Evolutionary conservation across 2,797 vertebrate species (phyloP).

Genomic region (Ciconia nigra): DNA sequence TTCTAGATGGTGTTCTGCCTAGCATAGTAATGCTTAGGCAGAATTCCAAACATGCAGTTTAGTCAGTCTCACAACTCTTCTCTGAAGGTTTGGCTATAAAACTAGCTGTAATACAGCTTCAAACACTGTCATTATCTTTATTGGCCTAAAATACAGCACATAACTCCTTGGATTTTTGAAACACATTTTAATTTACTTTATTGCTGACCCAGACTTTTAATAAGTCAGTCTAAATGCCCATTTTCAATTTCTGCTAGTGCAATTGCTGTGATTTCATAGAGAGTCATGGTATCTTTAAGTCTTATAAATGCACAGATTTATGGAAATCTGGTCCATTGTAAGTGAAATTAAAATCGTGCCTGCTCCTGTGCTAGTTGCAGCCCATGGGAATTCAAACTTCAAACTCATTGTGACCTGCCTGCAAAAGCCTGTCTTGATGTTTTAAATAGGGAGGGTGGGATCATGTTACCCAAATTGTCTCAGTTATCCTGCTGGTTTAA

Average conservation of each 20-base stretch:
- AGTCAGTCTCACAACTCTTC: neutral
- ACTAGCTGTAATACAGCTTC: neutral
- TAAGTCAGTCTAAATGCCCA: neutral
- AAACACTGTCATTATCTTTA: neutral
- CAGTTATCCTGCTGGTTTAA: neutral
- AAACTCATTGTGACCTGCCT: neutral
- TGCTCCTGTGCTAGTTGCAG: neutral
- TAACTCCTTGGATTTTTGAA: neutral
- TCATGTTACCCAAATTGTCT: neutral
- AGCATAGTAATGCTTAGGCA: neutral
- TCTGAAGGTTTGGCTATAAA: neutral
- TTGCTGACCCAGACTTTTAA: neutral
- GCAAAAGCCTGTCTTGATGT: neutral
- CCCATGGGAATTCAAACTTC: neutral
- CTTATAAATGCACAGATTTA: neutral
- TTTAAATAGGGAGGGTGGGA: neutral
- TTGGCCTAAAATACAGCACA: neutral
- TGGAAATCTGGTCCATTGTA: neutral
- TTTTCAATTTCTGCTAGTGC: neutral
- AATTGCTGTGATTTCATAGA: neutral
- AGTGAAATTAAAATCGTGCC: neutral
- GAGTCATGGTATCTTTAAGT: neutral
- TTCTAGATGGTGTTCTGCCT: neutral
- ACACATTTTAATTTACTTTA: neutral
- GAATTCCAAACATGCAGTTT: neutral